Evolutionary conservation across 2,888 invertebrate genomes (phyloP), one percentile per base, ranked within the genome.

Genomic region (Ariolimax columbianus): DNA sequence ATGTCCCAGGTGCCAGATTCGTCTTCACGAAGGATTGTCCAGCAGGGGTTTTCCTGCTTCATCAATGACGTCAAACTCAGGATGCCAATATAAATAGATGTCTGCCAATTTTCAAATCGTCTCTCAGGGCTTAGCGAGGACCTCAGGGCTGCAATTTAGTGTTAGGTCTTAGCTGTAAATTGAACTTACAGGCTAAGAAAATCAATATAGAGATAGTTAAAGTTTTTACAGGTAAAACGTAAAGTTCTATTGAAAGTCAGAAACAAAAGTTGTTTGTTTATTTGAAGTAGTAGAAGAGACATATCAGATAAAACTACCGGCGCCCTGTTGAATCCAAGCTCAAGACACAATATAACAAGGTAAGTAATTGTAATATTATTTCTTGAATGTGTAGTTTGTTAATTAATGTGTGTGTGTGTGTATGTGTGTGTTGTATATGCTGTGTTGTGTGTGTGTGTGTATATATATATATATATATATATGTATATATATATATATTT

Each of bases 71-170:
- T 75, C 75, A 75, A 33, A 2, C 33, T 4, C 2, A 33, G 19
- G 51, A 6, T 51, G 33, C 33, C 23, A 33, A 17, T 75, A 75
- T 51, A 75, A 75, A 51, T 30, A 72, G 75, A 2, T 7, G 73
- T 43, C 51, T 47, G 51, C 17, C 9, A 33, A 0, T 19, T 55
- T 55, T 23, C 33, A 6, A 0, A 11, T n/a, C n/a, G 73, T 73
- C 43, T 51, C 72, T 55, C 75, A 75, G 75, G 73, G 75, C 75
- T 51, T 75, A 33, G 75, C 51, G 0, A 33, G 33, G 51, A 75
- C 51, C 75, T 23, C 51, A 75, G 75, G 51, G 33, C 75, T 38
- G 38, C 6, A 26, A 33, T 51, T 75, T 75, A 75, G 75, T 47
- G 73, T 75, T 75, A 75, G 75, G 51, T 47, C 23, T 51, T 33